Evolutionary conservation across 2,797 vertebrate genomes (phyloP).

Genomic region (Sebastes variabilis): DNA sequence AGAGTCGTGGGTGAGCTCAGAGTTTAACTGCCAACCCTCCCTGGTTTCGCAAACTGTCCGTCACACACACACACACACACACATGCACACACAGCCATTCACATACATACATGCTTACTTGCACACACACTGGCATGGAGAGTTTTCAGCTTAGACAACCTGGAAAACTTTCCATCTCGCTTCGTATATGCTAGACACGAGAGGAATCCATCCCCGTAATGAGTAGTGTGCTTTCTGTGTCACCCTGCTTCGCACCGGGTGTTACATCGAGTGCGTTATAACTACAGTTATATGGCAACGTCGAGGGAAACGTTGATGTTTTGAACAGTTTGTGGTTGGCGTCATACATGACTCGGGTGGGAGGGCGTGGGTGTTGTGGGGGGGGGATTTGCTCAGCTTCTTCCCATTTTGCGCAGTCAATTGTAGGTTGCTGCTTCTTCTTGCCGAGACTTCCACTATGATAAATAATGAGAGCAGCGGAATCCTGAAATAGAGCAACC

Average conservation of each 20-base stretch:
- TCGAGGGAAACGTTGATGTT: slow-evolving; percentile 18
- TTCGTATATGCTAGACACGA: slow-evolving; percentile 47
- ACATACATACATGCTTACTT: slow-evolving; percentile 9
- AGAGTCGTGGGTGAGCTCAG: slow-evolving; percentile 85
- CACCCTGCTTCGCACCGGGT: slow-evolving; percentile 33
- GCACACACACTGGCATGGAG: slow-evolving; percentile 27
- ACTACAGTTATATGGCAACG: slow-evolving; percentile 6
- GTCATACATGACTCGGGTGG: slow-evolving; percentile 15
- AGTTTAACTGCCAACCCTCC: slow-evolving; percentile 83
- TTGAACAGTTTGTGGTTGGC: slow-evolving; percentile 7
- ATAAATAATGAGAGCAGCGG: slow-evolving; percentile 86
- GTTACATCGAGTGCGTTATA: slow-evolving; percentile 27
- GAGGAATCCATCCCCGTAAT: slow-evolving; percentile 49
- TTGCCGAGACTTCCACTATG: slow-evolving; percentile 79
- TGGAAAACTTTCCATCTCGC: slow-evolving; percentile 60
- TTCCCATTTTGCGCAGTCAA: slow-evolving; percentile 68
- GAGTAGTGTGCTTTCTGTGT: slow-evolving; percentile 42
- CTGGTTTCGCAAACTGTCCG: slow-evolving; percentile 81
- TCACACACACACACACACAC: slow-evolving; percentile 64
- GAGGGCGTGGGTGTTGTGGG: slow-evolving; percentile 26
- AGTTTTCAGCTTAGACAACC: slow-evolving; percentile 51
- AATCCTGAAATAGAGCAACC: slow-evolving; percentile 80
- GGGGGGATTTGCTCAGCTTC: slow-evolving; percentile 44
- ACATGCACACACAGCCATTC: slow-evolving; percentile 8
- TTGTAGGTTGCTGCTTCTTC: slow-evolving; percentile 78